Evolutionary conservation across 2,797 vertebrate genomes (phyloP).

Genomic region (Hydrocynus forskahlii): DNA sequence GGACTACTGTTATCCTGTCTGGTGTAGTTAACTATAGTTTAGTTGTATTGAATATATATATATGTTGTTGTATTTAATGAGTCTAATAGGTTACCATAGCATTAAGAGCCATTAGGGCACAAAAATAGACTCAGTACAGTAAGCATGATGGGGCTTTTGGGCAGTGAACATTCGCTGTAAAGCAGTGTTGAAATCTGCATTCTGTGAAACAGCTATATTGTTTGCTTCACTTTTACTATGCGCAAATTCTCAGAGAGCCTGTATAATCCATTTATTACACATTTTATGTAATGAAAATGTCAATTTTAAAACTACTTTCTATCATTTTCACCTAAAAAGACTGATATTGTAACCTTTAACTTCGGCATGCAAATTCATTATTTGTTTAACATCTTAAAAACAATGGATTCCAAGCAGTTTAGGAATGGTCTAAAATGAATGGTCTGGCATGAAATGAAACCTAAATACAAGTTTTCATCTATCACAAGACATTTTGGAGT

Average conservation of each 20-base stretch:
- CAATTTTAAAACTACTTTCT: no score
- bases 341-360: no score
- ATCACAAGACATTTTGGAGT: no score
- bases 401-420: no score
- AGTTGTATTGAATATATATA: no score
- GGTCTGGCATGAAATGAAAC: no score
- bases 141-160: not conserved
- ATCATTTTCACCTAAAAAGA: no score
- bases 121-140: conserved; percentile 2
- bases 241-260: not conserved
- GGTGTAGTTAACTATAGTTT: no score
- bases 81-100: conserved; percentile 1
- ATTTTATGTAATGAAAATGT: not conserved
- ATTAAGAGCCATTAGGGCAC: not conserved
- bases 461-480: no score
- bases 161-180: not conserved
- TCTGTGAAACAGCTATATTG: not conserved
- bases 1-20: not conserved
- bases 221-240: not conserved
- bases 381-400: no score
- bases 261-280: not conserved
- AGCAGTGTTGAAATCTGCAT: not conserved
- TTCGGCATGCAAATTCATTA: no score
- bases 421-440: no score
- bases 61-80: conserved; percentile 16